These are phyloP conservation scores for Cataglyphis hispanica DNA, from an alignment of 1,140 invertebrate genomes.

Conservation along the genomic window DNA sequence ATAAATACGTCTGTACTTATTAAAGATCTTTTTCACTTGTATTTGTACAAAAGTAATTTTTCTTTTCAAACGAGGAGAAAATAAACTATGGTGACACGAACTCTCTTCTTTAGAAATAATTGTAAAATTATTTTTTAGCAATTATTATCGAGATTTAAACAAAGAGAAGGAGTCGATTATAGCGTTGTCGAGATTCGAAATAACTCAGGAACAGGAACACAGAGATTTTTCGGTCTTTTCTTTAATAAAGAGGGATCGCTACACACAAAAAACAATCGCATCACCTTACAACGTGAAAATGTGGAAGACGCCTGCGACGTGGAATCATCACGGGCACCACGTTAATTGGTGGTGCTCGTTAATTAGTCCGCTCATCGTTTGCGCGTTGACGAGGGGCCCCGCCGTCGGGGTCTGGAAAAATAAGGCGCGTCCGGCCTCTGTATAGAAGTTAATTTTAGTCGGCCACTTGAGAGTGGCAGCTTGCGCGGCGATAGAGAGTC, in stretches of 20 bases:
- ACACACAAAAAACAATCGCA: constrained; percentile 30
- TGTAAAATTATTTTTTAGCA: background rate
- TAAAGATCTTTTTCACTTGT: background rate
- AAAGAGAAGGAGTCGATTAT: constrained; percentile 20
- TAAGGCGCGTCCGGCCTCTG: constrained; percentile 17
- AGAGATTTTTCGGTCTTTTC: background rate
- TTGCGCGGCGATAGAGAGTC: constrained; percentile 37
- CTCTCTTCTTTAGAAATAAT: background rate
- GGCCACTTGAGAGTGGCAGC: constrained; percentile 38
- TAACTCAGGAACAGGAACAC: constrained; percentile 17
- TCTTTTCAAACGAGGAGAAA: background rate
- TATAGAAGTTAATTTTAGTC: constrained; percentile 48
- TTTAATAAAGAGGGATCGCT: constrained; percentile 15
- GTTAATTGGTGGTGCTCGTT: constrained; percentile 59
- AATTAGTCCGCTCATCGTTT: constrained; percentile 58
- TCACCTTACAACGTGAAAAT: constrained; percentile 30
- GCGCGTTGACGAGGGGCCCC: constrained; percentile 36
- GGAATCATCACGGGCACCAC: constrained; percentile 6
- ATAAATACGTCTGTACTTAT: background rate
- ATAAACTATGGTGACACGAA: background rate
- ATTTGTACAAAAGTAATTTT: background rate
- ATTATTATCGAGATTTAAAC: constrained; percentile 31
- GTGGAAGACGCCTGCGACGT: constrained; percentile 41
- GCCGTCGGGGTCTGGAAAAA: constrained; percentile 46
- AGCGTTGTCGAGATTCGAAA: background rate